Conservation (phyloP, 1,140 invertebrate species). For the Calephelis virginiensis region DNA sequence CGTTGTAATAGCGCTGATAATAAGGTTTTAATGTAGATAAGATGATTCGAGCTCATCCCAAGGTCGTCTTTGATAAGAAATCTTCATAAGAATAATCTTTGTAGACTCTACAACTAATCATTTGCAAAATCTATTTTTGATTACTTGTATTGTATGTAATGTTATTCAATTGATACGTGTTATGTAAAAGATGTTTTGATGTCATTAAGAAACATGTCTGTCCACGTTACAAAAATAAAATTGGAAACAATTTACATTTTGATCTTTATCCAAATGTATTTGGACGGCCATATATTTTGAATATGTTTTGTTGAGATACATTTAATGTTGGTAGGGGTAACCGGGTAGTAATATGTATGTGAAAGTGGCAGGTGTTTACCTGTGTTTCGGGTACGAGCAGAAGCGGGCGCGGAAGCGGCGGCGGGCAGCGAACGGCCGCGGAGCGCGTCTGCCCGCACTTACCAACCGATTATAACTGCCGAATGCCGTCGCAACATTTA, state of each 20-base stretch:
- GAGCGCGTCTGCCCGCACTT: constrained; percentile 54
- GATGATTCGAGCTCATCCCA: constrained; percentile 44
- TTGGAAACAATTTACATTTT: constrained; percentile 40
- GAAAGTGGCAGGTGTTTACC: constrained; percentile 45
- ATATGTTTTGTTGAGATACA: not conserved
- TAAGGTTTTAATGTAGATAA: constrained; percentile 51
- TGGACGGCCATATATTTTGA: not conserved
- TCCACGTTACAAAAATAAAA: constrained; percentile 51
- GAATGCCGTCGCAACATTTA: constrained; percentile 39
- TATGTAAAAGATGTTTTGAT: constrained; percentile 13
- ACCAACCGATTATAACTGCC: constrained; percentile 49
- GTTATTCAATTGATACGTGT: constrained; percentile 7
- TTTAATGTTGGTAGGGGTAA: constrained; percentile 12
- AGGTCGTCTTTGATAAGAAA: constrained; percentile 49
- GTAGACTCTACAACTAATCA: not conserved
- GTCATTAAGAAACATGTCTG: constrained; percentile 42
- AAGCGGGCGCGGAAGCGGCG: constrained; percentile 39
- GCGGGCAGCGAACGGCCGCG: constrained; percentile 44
- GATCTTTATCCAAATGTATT: constrained; percentile 41
- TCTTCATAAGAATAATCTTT: constrained; percentile 9
- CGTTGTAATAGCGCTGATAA: constrained; percentile 28
- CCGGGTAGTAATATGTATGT: constrained; percentile 23
- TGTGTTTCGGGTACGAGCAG: constrained; percentile 39
- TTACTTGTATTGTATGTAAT: not conserved
- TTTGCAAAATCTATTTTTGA: not conserved